Percentiles rank a stretch among this genome's conserved stretches.
phyloP scores from a whole-genome alignment of 2,797 vertebrate genomes.

The Sebastes aleutianus region DNA sequence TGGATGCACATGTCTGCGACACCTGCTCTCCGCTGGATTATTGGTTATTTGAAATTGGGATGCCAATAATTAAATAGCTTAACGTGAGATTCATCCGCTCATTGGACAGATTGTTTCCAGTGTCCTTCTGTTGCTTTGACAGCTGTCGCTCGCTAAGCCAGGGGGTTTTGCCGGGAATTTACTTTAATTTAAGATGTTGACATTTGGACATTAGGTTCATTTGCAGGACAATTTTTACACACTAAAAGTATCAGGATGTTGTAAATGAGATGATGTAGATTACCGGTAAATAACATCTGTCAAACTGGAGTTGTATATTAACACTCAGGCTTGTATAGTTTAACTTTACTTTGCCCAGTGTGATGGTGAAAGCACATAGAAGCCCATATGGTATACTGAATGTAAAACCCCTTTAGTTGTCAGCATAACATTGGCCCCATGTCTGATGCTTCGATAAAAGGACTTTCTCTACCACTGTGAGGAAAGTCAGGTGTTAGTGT shows the following conservation, averaged over 20 bases:
- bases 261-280: background rate
- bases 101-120: slow-evolving; percentile 47
- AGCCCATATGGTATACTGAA: background rate
- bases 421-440: slow-evolving; percentile 41
- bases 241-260: background rate
- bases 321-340: background rate
- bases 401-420: background rate
- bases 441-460: slow-evolving; percentile 52
- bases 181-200: slow-evolving; percentile 28
- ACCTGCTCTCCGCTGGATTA: slow-evolving; percentile 57
- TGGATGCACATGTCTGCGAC: slow-evolving; percentile 14
- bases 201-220: slow-evolving; percentile 28
- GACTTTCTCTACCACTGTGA: slow-evolving; percentile 32
- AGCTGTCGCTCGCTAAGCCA: slow-evolving; percentile 63
- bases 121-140: slow-evolving; percentile 59
- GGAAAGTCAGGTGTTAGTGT: slow-evolving; percentile 47
- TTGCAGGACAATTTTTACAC: slow-evolving; percentile 12
- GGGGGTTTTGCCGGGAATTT: slow-evolving; percentile 43
- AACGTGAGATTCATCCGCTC: slow-evolving; percentile 19
- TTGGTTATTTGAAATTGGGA: slow-evolving; percentile 46
- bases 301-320: background rate
- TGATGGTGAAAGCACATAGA: slow-evolving; percentile 5
- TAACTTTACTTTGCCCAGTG: background rate
- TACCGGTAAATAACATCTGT: background rate
- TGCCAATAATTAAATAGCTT: slow-evolving; percentile 40